phyloP scores from a whole-genome alignment of 2,797 vertebrate genomes.

The Brachyrhaphis roseni region DNA sequence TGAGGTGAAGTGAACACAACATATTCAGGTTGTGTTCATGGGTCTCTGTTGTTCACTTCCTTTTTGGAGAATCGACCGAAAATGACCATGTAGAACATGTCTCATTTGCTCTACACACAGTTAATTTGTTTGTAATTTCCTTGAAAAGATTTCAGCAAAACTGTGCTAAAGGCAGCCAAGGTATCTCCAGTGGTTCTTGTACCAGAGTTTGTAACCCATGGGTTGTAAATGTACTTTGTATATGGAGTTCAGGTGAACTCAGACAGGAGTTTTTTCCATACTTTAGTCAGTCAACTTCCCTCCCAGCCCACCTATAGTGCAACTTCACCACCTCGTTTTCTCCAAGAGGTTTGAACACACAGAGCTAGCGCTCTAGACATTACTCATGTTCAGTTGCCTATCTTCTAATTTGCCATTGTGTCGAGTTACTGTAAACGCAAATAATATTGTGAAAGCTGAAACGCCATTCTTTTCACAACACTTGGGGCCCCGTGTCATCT shows the following conservation, averaged over 20 bases:
- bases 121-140: background rate
- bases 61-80: too few relatives aligned
- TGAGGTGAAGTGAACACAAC: background rate
- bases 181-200: background rate
- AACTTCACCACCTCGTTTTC: background rate
- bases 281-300: background rate
- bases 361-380: background rate
- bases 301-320: conserved; percentile 9
- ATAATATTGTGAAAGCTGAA: conserved; percentile 33
- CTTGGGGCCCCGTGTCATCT: background rate
- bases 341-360: conserved; percentile 3
- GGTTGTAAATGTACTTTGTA: background rate
- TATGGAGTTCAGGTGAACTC: background rate
- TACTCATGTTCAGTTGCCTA: background rate
- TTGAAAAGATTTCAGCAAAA: background rate
- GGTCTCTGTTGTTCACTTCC: background rate
- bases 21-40: background rate
- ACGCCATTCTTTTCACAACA: conserved; percentile 21
- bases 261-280: background rate
- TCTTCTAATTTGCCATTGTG: conserved; percentile 33
- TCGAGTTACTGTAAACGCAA: conserved; percentile 52
- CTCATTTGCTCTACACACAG: background rate
- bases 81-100: background rate
- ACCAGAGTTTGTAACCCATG: background rate
- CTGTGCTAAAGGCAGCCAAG: background rate